These are phyloP conservation scores for Dasyurus viverrinus DNA, from an alignment of 2,113 vertebrate species.

Conservation along the genomic window DNA sequence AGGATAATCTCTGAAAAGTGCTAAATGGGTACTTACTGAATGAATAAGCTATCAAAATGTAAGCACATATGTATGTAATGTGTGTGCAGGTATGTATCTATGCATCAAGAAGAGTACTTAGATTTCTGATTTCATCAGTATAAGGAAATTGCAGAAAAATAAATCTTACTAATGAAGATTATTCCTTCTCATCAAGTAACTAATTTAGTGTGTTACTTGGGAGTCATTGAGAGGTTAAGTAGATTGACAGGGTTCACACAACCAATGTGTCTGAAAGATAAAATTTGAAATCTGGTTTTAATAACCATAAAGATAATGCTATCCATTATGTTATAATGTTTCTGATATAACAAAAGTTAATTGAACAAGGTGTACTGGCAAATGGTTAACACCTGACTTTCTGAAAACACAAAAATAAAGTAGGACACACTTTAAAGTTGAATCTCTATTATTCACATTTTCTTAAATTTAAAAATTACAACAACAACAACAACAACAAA, in stretches of 20 bases:
- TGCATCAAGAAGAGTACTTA: neutral
- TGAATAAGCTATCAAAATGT: neutral
- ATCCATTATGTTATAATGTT: neutral
- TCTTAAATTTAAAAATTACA: no score
- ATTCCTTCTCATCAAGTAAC: neutral
- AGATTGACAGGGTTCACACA: neutral
- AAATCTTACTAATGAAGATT: neutral
- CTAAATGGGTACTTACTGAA: neutral
- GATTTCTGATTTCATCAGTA: neutral
- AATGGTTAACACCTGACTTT: neutral
- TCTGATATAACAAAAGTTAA: neutral
- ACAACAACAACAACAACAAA: no score
- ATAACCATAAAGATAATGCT: neutral
- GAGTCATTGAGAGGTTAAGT: neutral
- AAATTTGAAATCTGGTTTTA: neutral
- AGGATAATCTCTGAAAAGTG: neutral
- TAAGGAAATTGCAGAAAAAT: neutral
- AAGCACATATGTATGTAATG: neutral
- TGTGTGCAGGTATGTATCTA: neutral
- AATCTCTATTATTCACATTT: neutral
- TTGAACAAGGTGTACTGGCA: neutral
- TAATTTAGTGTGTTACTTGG: neutral
- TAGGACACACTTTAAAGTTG: neutral
- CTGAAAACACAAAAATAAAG: neutral
- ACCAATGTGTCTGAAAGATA: neutral